Base-by-base conservation (phyloP, 2,888 invertebrate genomes). In the Falcaria lacertinaria region DNA sequence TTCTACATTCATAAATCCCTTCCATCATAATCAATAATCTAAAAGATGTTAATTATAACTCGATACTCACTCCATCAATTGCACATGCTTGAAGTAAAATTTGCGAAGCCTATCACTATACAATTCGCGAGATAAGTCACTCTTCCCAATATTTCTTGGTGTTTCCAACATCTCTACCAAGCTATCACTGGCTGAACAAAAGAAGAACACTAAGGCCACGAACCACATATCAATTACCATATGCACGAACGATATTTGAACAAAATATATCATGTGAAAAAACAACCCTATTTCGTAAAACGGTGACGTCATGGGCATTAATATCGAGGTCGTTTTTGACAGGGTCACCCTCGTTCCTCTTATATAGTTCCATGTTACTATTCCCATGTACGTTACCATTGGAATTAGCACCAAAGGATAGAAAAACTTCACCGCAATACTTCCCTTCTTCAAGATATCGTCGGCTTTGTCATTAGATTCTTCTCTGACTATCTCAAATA, bases 241-340 rank as follows among this genome's bases (percentile, higher is more conserved):
- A 6, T 73, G 59, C 0, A 67, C 66, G 5, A 68, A 64, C 0
- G 67, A 46, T 14, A 73, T 58, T 44, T 71, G 57, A 4, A 68
- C 51, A 13, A 85, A 45, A 45, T 66, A 80, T 4, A 74, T 45
- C 0, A 59, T 52, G 41, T 86, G 85, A 0, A 83, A 39, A 0
- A 70, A 25, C 48, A 77, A 69, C 0, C 73, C 70, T 0, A 84
- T 41, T 54, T 85, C 83, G 25, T 72, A 75, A 39, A 67, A 82
- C 0, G 86, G 84, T 2, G 68, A 52, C 0, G 62, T 61, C 75
- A 81, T 75, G 0, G 85, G 78, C 74, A 84, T 68, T 0, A 86
- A 54, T 5, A 61, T 76, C 0, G 64, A 52, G 0, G 84, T 83
- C 0, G 80, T 69, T 34, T 62, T 62, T 0, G 82, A 83, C 1